Evolutionary conservation across 2,113 vertebrate species (phyloP), one percentile per base, ranked within the genome.

Genomic region (Colaptes auratus): DNA sequence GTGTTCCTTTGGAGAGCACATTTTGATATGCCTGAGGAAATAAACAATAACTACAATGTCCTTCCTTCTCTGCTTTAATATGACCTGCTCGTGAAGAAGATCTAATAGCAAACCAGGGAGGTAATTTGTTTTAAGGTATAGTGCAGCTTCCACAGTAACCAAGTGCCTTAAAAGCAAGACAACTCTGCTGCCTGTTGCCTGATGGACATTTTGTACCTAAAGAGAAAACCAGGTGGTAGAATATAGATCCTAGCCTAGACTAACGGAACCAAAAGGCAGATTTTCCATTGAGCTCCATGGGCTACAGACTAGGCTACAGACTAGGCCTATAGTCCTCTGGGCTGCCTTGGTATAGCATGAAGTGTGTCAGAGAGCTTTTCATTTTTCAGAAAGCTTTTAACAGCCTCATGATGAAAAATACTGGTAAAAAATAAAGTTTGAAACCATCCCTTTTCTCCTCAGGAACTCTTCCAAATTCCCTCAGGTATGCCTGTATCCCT

Each of bases 1-100:
- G 36, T 60, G 65, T 15, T 95, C 69, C 33, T 87, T 86, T 82
- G 66, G 64, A 82, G 72, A 93, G 53, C 46, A 89, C 56, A 50
- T 69, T 83, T 81, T 50, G 12, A 59, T 74, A 76, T 96, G 56
- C 13, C 96, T 98, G 56, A n/a, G 77, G 39, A 96, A 90, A 95
- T 73, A 69, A 89, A 53, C 24, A 90, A 73, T 44, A 90, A 83
- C 19, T 64, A 21, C 53, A 55, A 91, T 64, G 27, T 13, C 53
- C 21, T 67, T 82, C 90, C 74, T 77, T 64, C 12, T 53, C 36
- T 88, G 63, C 63, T 52, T 75, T 78, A 71, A 11, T 71, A 21
- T 23, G 55, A 64, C 50, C 59, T 85, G 53, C 46, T 85, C 12
- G 42, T 6, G 25, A 56, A 91, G 70, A 46, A 76, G 36, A 71